A percentile compares a stretch with the other conserved stretches of the same genome.
Evolutionary conservation across 2,797 vertebrate genomes (phyloP).

Genomic region (Crocidura indochinensis): DNA sequence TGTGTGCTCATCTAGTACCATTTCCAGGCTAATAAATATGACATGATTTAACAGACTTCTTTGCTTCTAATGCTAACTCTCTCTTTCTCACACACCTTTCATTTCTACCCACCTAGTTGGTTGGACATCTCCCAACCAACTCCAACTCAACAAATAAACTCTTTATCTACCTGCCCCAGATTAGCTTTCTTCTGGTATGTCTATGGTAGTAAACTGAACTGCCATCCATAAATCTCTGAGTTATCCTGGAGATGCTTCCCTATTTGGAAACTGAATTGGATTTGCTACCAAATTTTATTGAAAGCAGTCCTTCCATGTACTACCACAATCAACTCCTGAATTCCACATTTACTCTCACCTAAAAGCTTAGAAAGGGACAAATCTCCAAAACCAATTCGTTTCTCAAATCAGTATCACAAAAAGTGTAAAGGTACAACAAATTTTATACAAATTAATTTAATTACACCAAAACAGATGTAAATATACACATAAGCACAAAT

Average conservation of each 20-base stretch:
- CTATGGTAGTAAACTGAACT: background rate
- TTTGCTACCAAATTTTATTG: background rate
- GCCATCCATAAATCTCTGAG: background rate
- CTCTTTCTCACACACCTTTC: background rate
- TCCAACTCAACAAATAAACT: background rate
- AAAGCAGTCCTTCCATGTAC: background rate
- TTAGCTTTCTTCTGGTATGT: background rate
- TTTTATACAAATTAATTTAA: constrained; percentile 30
- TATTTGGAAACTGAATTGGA: background rate
- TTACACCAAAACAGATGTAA: background rate
- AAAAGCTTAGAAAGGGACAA: background rate
- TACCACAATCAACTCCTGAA: background rate
- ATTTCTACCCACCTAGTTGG: background rate
- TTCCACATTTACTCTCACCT: background rate
- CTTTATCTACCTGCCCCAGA: background rate
- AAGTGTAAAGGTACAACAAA: background rate
- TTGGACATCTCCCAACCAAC: background rate
- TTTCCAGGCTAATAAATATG: too few relatives aligned
- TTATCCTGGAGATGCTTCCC: background rate
- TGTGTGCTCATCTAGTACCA: too few relatives aligned
- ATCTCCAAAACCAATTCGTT: background rate
- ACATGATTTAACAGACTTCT: too few relatives aligned
- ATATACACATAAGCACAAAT: too few relatives aligned
- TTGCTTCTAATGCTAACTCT: background rate
- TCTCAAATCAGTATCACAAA: background rate